Evolutionary conservation across 2,113 vertebrate species (phyloP), one percentile per base, ranked within the genome.

Genomic region (Trematomus loennbergii): DNA sequence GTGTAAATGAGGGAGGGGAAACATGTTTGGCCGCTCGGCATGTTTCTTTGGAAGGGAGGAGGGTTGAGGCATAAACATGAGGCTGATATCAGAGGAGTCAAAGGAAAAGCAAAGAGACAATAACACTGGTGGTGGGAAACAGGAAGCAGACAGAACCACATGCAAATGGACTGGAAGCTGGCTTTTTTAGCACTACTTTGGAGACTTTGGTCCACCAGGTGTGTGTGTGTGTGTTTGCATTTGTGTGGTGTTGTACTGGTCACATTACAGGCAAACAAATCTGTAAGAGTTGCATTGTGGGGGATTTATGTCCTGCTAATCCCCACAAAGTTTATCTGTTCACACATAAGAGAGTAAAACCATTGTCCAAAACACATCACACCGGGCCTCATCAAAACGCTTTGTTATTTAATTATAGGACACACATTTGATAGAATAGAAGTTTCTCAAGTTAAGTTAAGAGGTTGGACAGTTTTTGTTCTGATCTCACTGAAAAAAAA

Each of bases 91-190:
- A 15, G 54, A 54, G 20, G 79, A 79, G 40, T 25, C 13, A 78
- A 85, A 87, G 73, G 17, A 72, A 78, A 36, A 36, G 36, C 36
- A 36, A 58, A 60, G 12, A 55, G 18, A 61, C 36, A 57, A 36
- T 52, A 86, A 79, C 29, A 33, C 22, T 22, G 64, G 15, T 67
- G 82, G 49, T 83, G 81, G 70, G 84, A 80, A 85, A 67, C 77
- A 78, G 85, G 85, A 88, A 86, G 68, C 63, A 50, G 45, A 64
- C 22, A 57, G 36, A 69, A 73, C 64, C 20, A 11, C 40, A 75
- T 75, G 66, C 61, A 86, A 79, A 88, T 73, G n/a, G 52, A 59
- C 52, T 72, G 72, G 63, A 78, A 59, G 15, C 29, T 17, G 5
- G 43, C 11, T 57, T 53, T 54, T 49, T 68, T 25, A 74, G 52